Evolutionary conservation across 2,113 vertebrate species (phyloP).

Genomic region (Oryzias celebensis): DNA sequence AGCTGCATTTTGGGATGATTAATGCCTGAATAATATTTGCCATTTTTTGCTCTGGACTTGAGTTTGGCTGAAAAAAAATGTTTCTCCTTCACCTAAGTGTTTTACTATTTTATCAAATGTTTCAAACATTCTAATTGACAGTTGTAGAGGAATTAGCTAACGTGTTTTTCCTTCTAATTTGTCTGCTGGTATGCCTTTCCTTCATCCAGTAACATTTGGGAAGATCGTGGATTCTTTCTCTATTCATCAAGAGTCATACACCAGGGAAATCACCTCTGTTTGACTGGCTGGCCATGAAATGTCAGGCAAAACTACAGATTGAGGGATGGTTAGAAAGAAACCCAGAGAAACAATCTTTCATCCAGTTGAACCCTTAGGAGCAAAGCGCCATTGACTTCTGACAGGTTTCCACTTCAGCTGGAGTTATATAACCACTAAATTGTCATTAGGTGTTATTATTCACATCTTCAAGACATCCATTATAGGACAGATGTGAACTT

Average conservation of each 20-base stretch:
- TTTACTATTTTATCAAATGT: no score
- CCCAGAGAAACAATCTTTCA: slow-evolving; percentile 49
- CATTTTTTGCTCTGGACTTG: slow-evolving; percentile 16
- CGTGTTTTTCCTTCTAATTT: background rate
- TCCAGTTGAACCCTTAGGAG: slow-evolving; percentile 40
- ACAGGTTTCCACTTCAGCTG: slow-evolving; percentile 19
- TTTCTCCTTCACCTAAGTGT: no score
- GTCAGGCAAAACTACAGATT: slow-evolving; percentile 56
- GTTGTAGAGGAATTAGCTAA: slow-evolving; percentile 5
- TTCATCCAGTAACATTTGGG: slow-evolving; percentile 54
- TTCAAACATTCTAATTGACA: no score
- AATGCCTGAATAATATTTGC: slow-evolving; percentile 1
- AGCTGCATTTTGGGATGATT: slow-evolving; percentile 5
- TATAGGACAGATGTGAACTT: background rate
- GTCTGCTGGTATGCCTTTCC: slow-evolving; percentile 26
- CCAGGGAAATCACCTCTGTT: slow-evolving; percentile 53
- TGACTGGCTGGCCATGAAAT: slow-evolving; percentile 66
- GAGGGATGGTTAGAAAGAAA: slow-evolving; percentile 52
- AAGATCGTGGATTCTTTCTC: slow-evolving; percentile 47
- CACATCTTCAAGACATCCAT: slow-evolving; percentile 2
- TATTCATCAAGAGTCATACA: slow-evolving; percentile 47
- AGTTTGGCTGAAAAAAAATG: no score
- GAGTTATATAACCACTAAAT: slow-evolving; percentile 2
- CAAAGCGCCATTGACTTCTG: slow-evolving; percentile 32
- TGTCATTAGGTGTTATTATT: slow-evolving; percentile 27